phyloP scores from a whole-genome alignment of 2,797 vertebrate species.

The Melanotaenia nigrans region DNA sequence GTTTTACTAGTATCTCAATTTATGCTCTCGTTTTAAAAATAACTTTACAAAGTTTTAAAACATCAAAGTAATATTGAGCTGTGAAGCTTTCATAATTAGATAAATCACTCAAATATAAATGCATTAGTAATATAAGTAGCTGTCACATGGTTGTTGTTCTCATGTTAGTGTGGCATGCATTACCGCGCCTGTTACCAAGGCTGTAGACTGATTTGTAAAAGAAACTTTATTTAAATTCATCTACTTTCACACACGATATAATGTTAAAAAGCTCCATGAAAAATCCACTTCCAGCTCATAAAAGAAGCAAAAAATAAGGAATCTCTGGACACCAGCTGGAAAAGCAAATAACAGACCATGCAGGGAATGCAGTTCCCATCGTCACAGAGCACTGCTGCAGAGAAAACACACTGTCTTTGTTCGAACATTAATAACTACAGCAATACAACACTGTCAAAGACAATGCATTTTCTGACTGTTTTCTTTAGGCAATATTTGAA shows the following conservation, averaged over 20 bases:
- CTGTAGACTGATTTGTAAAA: too few species aligned
- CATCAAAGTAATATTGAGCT: too few species aligned
- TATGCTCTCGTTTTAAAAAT: too few species aligned
- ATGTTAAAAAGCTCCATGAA: not conserved
- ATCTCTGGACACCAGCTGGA: constrained; percentile 21
- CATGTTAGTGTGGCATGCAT: too few species aligned
- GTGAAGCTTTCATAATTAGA: too few species aligned
- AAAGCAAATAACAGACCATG: constrained; percentile 16
- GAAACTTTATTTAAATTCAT: constrained; percentile 8
- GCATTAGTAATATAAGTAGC: too few species aligned
- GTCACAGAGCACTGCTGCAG: constrained; percentile 3
- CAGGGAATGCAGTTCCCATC: constrained; percentile 11
- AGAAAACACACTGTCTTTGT: constrained; percentile 33
- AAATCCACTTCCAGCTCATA: not conserved
- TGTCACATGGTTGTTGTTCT: too few species aligned
- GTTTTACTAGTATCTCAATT: too few species aligned
- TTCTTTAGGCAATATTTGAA: not conserved
- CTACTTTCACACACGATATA: not conserved
- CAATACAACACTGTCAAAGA: constrained; percentile 20
- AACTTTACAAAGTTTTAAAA: too few species aligned
- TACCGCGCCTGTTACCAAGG: too few species aligned
- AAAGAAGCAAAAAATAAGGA: not conserved
- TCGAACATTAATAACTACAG: constrained; percentile 32
- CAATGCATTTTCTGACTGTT: constrained; percentile 16
- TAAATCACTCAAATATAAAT: too few species aligned